These are phyloP conservation scores for Galagoides demidoff DNA, from an alignment of 2,797 vertebrate species.

Conservation along the genomic window DNA sequence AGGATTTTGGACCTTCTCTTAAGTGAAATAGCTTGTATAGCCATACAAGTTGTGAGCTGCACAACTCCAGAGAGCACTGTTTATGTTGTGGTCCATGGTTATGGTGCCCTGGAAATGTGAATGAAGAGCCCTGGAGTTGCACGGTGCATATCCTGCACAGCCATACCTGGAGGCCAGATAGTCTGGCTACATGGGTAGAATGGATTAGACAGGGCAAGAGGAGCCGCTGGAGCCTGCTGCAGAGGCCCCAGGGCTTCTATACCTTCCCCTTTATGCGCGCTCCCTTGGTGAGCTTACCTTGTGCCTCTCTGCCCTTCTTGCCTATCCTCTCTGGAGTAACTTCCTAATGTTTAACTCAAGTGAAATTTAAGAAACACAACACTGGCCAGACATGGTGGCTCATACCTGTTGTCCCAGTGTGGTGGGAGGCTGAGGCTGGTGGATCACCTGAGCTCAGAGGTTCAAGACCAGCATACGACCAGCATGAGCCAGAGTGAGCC, in stretches of 20 bases:
- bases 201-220: not conserved
- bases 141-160: not conserved
- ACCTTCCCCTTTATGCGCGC: not conserved
- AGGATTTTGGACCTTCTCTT: not conserved
- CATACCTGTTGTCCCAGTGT: too few relatives aligned
- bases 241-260: too few relatives aligned
- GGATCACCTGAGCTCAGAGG: too few relatives aligned
- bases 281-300: not conserved
- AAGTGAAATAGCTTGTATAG: not conserved
- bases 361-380: conserved; percentile 1
- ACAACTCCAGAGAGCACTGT: not conserved
- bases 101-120: not conserved
- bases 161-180: not conserved
- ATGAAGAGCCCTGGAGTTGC: not conserved
- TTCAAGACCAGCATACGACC: too few relatives aligned
- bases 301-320: not conserved
- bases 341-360: not conserved
- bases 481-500: too few relatives aligned
- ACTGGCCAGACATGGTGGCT: too few relatives aligned
- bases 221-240: not conserved
- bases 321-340: not conserved
- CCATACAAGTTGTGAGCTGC: not conserved
- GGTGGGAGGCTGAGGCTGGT: too few relatives aligned
- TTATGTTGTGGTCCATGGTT: not conserved
- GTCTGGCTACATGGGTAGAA: not conserved